A percentile compares a stretch with the other conserved stretches of the same genome.
Conservation (phyloP, 2,113 vertebrate species). For the Gallinago paraguaiae region DNA sequence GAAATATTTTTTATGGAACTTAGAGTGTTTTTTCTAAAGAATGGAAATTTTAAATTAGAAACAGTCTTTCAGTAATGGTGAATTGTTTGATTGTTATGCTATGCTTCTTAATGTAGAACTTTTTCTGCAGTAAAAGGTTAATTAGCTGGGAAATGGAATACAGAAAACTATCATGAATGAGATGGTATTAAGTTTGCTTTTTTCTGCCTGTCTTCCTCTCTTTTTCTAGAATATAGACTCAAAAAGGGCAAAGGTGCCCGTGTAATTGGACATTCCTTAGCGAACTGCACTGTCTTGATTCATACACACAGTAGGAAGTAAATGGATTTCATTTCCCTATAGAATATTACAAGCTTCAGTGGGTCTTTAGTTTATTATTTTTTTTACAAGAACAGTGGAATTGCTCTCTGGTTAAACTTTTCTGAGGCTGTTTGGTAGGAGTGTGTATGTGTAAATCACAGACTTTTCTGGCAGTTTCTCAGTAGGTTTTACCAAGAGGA, state of each 20-base stretch:
- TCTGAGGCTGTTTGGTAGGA: neutral
- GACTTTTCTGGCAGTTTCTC: neutral
- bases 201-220: neutral
- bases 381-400: neutral
- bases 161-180: conserved; percentile 43
- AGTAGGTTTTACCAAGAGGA: neutral
- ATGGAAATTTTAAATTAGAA: conserved; percentile 9
- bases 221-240: neutral
- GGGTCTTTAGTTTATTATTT: neutral
- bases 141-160: conserved; percentile 63
- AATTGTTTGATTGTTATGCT: conserved; percentile 42
- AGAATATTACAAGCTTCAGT: neutral
- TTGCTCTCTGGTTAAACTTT: neutral
- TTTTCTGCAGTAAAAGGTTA: conserved; percentile 62
- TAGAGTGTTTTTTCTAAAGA: neutral
- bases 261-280: conserved; percentile 47
- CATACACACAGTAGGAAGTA: neutral
- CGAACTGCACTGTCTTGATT: neutral
- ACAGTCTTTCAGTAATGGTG: neutral
- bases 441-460: neutral
- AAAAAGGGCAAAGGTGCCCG: conserved; percentile 15
- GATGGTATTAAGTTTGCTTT: neutral
- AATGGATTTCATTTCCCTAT: conserved; percentile 21
- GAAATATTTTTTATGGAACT: neutral
- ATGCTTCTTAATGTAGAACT: conserved; percentile 18